A percentile compares a stretch with the other conserved stretches of the same genome.
Evolutionary conservation across 2,797 vertebrate species (phyloP).

Genomic region (Spondyliosoma cantharus): DNA sequence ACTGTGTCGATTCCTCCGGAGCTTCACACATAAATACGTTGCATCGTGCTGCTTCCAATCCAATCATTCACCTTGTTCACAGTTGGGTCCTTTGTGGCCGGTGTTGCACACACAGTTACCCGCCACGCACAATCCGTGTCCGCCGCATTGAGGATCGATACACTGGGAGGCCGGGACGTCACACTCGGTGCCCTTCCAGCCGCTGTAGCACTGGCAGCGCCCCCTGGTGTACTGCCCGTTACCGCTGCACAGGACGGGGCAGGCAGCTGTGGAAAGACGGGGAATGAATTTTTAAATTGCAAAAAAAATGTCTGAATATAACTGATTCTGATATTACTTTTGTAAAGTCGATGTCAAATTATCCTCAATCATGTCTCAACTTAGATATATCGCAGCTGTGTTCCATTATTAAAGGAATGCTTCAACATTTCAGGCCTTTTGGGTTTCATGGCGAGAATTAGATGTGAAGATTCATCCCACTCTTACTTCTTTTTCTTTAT

Average conservation of each 20-base stretch:
- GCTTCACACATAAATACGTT: constrained; percentile 37
- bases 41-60: constrained; percentile 32
- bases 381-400: not conserved
- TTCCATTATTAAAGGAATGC: not conserved
- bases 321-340: not conserved
- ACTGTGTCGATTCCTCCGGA: constrained; percentile 62
- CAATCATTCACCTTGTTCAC: constrained; percentile 91
- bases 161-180: constrained; percentile 93
- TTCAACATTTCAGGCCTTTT: not conserved
- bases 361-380: no score
- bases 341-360: not conserved
- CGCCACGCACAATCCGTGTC: constrained; percentile 93
- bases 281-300: not conserved
- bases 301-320: not conserved
- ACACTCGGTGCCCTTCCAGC: constrained; percentile 98
- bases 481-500: not conserved
- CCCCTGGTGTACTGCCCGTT: constrained; percentile 98
- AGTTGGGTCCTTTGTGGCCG: constrained; percentile 94
- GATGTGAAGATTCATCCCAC: not conserved
- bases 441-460: not conserved
- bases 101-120: constrained; percentile 95
- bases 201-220: constrained; percentile 97
- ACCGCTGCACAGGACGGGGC: constrained; percentile 95
- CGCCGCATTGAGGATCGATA: constrained; percentile 92
- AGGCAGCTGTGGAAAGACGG: constrained; percentile 87